Base-by-base conservation (phyloP, 2,888 invertebrate species). In the Zaprionus lineosus region DNA sequence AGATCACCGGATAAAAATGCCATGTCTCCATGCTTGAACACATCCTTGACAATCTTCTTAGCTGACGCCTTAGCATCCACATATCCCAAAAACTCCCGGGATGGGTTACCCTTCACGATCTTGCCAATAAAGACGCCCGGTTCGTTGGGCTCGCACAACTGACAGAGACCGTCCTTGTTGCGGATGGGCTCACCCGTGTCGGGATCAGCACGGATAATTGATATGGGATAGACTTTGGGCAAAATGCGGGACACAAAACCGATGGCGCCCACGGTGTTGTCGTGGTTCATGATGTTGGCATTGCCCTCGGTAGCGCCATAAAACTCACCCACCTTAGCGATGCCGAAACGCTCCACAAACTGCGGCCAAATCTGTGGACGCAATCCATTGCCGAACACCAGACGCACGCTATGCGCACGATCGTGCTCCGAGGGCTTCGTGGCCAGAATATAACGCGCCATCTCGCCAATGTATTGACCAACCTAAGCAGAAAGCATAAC, bases 231-330 rank as follows among this genome's bases (percentile, higher is more conserved):
- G 15, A 98, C 91, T 26, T 92, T 91, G 1, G 98, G 97, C 66
- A 97, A 92, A 55, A 98, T 95, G 47, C 96, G 92, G 0, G 97
- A 97, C 5, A 97, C 92, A 88, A 98, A 99, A 0, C 98, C 98
- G 69, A 98, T 96, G 0, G 98, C 95, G 3, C 98, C 98, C 0
- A 96, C 93, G 0, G 94, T 97, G 83, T 97, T 97, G 88, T 98
- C 97, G 28, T 94, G 93, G 88, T 98, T 98, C 2, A 97, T 98
- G 61, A 98, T 96, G 88, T 97, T 98, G 15, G 98, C 97, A 88
- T 99, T 99, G 73, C 98, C 98, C 91, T 98, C 98, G 0, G 98
- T 98, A 1, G 98, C 97, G 0, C 98, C 98, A 87, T 98, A 98
- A 90, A 98, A 97, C 90, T 98, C 98, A 3, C 94, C 94, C 29